These are phyloP conservation scores for Vireo griseus DNA, from an alignment of 2,797 vertebrate genomes.

Conservation along the genomic window DNA sequence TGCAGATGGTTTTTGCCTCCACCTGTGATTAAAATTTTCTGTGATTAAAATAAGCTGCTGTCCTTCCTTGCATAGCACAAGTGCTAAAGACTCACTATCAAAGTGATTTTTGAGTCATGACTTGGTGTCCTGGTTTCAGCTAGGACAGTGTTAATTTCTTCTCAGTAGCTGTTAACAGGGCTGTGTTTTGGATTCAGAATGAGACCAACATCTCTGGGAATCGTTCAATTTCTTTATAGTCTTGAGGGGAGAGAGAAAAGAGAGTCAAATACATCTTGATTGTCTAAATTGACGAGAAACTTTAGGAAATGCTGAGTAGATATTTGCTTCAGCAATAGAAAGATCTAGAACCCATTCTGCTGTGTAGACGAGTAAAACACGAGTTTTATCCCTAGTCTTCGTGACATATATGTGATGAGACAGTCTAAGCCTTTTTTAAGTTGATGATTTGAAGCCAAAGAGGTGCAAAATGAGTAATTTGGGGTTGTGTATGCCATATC, in stretches of 20 bases:
- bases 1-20: not conserved
- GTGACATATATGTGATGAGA: not conserved
- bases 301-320: not conserved
- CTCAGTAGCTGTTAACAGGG: not conserved
- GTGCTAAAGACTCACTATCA: not conserved
- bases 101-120: not conserved
- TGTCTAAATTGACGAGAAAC: not conserved
- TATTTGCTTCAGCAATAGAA: not conserved
- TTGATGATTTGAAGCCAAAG: not conserved
- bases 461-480: not conserved
- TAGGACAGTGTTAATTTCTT: not conserved
- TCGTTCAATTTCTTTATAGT: not conserved
- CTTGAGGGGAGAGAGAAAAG: not conserved
- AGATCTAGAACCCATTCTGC: not conserved
- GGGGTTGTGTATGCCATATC: not conserved
- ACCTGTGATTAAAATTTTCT: not conserved
- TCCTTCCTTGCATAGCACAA: not conserved
- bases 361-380: not conserved
- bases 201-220: not conserved
- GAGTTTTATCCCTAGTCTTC: not conserved
- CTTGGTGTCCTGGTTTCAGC: not conserved
- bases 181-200: not conserved
- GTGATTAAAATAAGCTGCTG: accelerated
- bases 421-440: not conserved
- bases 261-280: not conserved